Base-by-base conservation (phyloP, 1,140 invertebrate genomes). In the Diabrotica undecimpunctata region DNA sequence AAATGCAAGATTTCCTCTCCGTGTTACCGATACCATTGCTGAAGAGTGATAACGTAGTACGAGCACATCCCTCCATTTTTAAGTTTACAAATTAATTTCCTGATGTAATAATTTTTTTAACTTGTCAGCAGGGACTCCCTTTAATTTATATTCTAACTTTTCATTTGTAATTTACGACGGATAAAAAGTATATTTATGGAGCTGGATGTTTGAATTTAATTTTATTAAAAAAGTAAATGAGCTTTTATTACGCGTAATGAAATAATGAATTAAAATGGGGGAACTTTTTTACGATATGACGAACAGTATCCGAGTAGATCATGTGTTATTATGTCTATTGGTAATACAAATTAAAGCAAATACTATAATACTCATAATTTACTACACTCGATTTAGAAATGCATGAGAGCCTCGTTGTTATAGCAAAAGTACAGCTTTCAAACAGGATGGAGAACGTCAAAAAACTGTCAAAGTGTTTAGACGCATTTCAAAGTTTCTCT, bases 81-180 rank as follows among this genome's bases (percentile, higher is more conserved):
- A 46, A n/a, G 41, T 46, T 46, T 46, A 46, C 41, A 46, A 46
- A 46, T 46, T 46, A 46, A 46, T 46, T 46, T 46, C 41, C 41
- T 46, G 41, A n/a, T 10, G 41, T 8, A 46, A 46, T 46, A 46
- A 10, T 46, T 46, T 46, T 46, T 46, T 46, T n/a, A 46, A 46
- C 41, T 46, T 46, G 41, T 46, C 41, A 46, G 41, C 41, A n/a
- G 41, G 41, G n/a, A 46, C 41, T 46, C 41, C 3, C 8, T 46
- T 46, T 46, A 46, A 46, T 46, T 46, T 46, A 46, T 46, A 46
- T 46, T 46, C 25, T 25, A 25, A 25, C 25, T 25, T 25, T 25
- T 25, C 41, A n/a, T 46, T 46, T 46, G 41, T 46, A 46, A 46
- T 46, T 46, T 46, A 46, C 41, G 41, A n/a, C 41, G n/a, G 41